Percentiles rank a stretch among this genome's conserved stretches.
These are phyloP conservation scores for Poecilobothrus nobilitatus DNA, from an alignment of 2,888 invertebrate genomes.

Conservation along the genomic window DNA sequence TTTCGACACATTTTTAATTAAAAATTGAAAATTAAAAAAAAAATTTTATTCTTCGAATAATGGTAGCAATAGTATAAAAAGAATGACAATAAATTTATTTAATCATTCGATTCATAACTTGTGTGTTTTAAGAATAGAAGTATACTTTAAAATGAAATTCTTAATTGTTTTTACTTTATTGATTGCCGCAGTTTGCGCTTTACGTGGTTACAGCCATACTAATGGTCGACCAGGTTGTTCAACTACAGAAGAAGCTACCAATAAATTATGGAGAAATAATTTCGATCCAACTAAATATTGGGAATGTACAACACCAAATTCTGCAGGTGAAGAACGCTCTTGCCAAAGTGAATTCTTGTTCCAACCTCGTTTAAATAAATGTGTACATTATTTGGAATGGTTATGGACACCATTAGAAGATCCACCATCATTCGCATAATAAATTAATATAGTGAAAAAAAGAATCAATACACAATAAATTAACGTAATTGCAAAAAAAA, in stretches of 20 bases:
- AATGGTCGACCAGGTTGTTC: slow-evolving; percentile 16
- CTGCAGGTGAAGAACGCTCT: slow-evolving; percentile 25
- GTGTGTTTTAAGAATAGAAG: too few relatives aligned
- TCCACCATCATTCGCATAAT: slow-evolving; percentile 13
- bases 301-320: slow-evolving; percentile 8
- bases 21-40: too few relatives aligned
- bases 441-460: too few relatives aligned
- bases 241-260: slow-evolving; percentile 7
- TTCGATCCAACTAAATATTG: slow-evolving; percentile 19
- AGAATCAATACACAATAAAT: too few relatives aligned
- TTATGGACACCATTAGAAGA: slow-evolving; percentile 8
- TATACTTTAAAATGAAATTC: slow-evolving; percentile 9
- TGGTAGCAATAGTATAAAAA: too few relatives aligned
- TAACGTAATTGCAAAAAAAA: too few relatives aligned
- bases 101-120: too few relatives aligned
- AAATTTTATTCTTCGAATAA: too few relatives aligned
- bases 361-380: background rate
- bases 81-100: too few relatives aligned
- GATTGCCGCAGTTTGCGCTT: slow-evolving; percentile 23
- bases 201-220: too few relatives aligned
- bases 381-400: slow-evolving; percentile 15
- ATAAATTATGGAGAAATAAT: slow-evolving; percentile 33
- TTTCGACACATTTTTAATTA: too few relatives aligned
- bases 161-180: slow-evolving; percentile 22
- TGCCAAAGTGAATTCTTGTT: slow-evolving; percentile 4